Evolutionary conservation across 2,888 invertebrate species (phyloP), one percentile per base, ranked within the genome.

Genomic region (Odontocerum albicorne): DNA sequence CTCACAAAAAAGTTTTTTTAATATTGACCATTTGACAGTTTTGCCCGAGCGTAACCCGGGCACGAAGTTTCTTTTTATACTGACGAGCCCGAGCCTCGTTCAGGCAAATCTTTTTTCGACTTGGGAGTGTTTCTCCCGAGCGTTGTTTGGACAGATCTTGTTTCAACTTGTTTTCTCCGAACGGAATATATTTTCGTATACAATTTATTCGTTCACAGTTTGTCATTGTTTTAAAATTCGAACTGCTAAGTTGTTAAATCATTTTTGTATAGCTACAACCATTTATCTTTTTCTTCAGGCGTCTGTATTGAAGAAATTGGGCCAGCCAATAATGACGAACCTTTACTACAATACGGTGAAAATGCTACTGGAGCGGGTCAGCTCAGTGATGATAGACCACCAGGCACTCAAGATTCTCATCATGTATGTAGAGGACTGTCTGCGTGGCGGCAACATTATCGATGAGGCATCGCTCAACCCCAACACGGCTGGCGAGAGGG

Each of bases 291-390:
- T 42, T n/a, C 72, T 72, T 4, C 74, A 85, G 85, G 87, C 86
- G 58, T 83, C 83, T 59, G 88, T 96, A 7, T 77, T 97, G 49
- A 95, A 96, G 72, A 96, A 95, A 71, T 80, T 97, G 2, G 97
- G 96, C 0, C 89, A 92, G 66, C 95, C 95, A 0, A 89, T 94
- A 2, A 95, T 95, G 88, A 94, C 95, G 2, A 96, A 96, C 73
- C 75, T 94, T 27, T 93, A 96, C 71, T 96, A 96, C 76, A 95
- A 94, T 70, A 95, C 94, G 1, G 91, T 97, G 33, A 97, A 97
- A 77, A 93, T 93, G 86, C 72, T 98, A 40, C 74, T 98, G 53
- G 97, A 97, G 72, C 82, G 97, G 55, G 90, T 96, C 10, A 96
- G 96, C 60, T 96, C 95, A 0, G 95, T 98, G 3, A 93, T 97